Conservation (phyloP, 2,888 invertebrate species). For the Pollenia angustigena region DNA sequence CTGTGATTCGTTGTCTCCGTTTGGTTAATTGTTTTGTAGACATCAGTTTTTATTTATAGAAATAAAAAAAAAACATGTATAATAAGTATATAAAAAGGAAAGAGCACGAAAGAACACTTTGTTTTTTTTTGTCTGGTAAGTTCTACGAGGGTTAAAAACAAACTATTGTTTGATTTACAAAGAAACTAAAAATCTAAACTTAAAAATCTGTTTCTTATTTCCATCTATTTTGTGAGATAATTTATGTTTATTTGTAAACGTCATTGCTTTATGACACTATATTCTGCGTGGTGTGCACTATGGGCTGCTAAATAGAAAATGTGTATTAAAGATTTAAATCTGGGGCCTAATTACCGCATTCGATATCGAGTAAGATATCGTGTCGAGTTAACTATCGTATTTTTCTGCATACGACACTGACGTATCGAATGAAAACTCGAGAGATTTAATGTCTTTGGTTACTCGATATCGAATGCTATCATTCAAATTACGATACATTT, state of each 20-base stretch:
- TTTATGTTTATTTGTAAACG: slow-evolving; percentile 22
- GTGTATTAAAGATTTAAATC: neutral
- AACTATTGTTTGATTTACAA: slow-evolving; percentile 55
- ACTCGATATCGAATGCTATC: too few relatives aligned
- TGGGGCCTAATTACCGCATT: too few relatives aligned
- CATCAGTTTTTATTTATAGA: slow-evolving; percentile 1
- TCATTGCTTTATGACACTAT: slow-evolving; percentile 16
- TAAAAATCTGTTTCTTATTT: slow-evolving; percentile 62
- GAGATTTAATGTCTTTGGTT: too few relatives aligned
- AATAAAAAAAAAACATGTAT: neutral
- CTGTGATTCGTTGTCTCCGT: slow-evolving; percentile 24
- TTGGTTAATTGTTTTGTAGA: slow-evolving; percentile 48
- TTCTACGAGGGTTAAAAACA: slow-evolving; percentile 18
- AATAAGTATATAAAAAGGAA: neutral
- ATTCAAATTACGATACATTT: too few relatives aligned
- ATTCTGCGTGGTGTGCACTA: slow-evolving; percentile 35
- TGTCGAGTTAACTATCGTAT: too few relatives aligned
- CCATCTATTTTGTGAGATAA: slow-evolving; percentile 55
- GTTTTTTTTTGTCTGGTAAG: slow-evolving; percentile 16
- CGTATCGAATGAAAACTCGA: too few relatives aligned
- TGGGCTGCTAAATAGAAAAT: slow-evolving; percentile 8
- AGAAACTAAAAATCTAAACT: slow-evolving; percentile 47
- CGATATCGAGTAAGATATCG: too few relatives aligned
- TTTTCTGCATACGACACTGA: too few relatives aligned
- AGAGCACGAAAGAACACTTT: slow-evolving; percentile 6